Base-by-base conservation (phyloP, 2,113 vertebrate genomes). In the Spilogale gracilis region DNA sequence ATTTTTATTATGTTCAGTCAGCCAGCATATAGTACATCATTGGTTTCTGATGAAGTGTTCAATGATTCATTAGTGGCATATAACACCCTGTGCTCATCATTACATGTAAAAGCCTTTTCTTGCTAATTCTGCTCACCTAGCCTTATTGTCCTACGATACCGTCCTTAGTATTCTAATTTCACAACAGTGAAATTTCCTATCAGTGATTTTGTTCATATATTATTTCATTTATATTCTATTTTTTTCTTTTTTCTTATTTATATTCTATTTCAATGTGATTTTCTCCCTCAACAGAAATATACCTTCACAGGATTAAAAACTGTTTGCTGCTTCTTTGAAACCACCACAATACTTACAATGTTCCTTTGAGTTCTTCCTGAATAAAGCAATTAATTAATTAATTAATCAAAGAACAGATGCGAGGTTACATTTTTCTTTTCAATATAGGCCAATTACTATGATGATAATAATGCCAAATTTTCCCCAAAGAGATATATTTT, bases 321-420 rank as follows among this genome's bases (percentile, higher is more conserved):
- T 14, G 3, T 50, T 87, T 78, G 80, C n/a, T 89, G 48, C 23
- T 86, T 81, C 80, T 93, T 79, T 79, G n/a, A 95, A 96, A 95
- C 27, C 16, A 85, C 50, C 71, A 88, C 27, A 86, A 82, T 92
- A 38, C 12, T 94, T 97, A 61, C 63, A 16, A 84, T 11, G n/a
- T 32, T 94, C n/a, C 67, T 86, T 94, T 94, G 27, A 90, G 48
- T 73, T 92, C 38, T 94, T 95, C 38, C 60, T 48, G 6, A 81
- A 79, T 74, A 95, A 73, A 96, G 67, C 30, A 90, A 96, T 91
- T 93, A 94, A 91, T 98, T 92, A 96, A 95, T 85, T 96, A 95
- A 95, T 56, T 96, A 95, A 91, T 92, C 83, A 76, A 60, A 93
- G 79, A 94, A 87, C 38, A 98, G 65, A 89, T 81, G 48, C 94